Evolutionary conservation across 2,888 invertebrate species (phyloP).

Genomic region (Ophioninae sp.): DNA sequence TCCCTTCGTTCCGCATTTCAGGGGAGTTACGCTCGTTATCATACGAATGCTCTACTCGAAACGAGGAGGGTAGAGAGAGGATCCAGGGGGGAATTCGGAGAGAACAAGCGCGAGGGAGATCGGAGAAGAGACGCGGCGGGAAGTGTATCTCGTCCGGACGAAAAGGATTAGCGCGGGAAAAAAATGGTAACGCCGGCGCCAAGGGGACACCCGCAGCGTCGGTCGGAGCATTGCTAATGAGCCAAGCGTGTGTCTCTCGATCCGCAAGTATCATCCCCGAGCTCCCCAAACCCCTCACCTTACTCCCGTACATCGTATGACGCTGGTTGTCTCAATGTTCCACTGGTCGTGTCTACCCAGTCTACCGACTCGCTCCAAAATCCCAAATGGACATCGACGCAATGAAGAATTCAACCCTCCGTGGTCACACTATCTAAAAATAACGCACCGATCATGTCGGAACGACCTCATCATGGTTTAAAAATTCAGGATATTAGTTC

Average conservation of each 20-base stretch:
- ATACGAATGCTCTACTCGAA: slow-evolving; percentile 73
- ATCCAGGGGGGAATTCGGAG: slow-evolving; percentile 28
- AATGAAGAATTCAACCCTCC: slow-evolving; percentile 58
- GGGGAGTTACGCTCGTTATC: slow-evolving; percentile 74
- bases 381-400: slow-evolving; percentile 56
- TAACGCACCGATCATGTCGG: too few relatives aligned
- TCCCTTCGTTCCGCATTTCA: slow-evolving; percentile 63
- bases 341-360: slow-evolving; percentile 30
- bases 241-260: slow-evolving; percentile 50
- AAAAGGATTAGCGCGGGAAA: slow-evolving; percentile 62
- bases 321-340: slow-evolving; percentile 18
- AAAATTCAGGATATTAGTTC: too few relatives aligned
- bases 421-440: background rate
- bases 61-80: too few relatives aligned
- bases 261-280: slow-evolving; percentile 46
- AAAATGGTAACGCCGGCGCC: slow-evolving; percentile 61
- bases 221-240: slow-evolving; percentile 60
- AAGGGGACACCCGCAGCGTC: slow-evolving; percentile 56
- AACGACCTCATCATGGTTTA: too few relatives aligned
- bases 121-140: background rate
- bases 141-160: slow-evolving; percentile 56
- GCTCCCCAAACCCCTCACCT: background rate
- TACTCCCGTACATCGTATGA: slow-evolving; percentile 5
- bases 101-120: slow-evolving; percentile 38
- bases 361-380: slow-evolving; percentile 24